Conservation (phyloP, 2,888 invertebrate species). For the Patella ulyssiponensis region DNA sequence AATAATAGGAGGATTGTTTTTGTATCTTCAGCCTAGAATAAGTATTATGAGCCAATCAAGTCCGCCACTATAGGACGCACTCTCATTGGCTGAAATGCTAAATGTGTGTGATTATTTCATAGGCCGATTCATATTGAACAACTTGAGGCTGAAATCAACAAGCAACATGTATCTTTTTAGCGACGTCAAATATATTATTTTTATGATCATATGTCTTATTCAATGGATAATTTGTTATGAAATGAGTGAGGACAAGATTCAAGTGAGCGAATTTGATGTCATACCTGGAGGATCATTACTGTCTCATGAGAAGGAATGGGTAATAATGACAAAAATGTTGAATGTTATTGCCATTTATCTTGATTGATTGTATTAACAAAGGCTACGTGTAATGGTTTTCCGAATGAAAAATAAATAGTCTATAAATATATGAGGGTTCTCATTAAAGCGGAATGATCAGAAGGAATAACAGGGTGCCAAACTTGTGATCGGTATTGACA, state of each 20-base stretch:
- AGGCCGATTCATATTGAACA: background rate
- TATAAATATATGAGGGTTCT: too few species aligned
- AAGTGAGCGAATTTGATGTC: slow-evolving; percentile 33
- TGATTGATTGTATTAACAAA: too few species aligned
- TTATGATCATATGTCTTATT: background rate
- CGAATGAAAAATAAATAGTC: too few species aligned
- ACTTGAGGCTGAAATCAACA: background rate
- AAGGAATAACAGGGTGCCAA: too few species aligned
- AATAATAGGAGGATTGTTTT: too few species aligned
- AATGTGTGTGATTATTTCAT: background rate
- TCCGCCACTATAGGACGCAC: too few species aligned
- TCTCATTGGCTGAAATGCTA: background rate
- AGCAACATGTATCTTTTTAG: background rate
- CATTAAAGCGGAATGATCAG: background rate
- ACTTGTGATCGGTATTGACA: too few species aligned
- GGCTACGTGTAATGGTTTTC: too few species aligned
- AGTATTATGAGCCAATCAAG: too few species aligned
- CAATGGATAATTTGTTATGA: background rate
- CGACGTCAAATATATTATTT: background rate
- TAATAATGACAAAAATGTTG: slow-evolving; percentile 16
- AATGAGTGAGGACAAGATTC: slow-evolving; percentile 24
- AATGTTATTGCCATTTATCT: background rate
- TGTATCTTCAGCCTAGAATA: too few species aligned
- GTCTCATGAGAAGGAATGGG: slow-evolving; percentile 33
- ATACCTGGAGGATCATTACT: slow-evolving; percentile 35